Conservation (phyloP, 2,888 invertebrate species). For the Tachina fera region DNA sequence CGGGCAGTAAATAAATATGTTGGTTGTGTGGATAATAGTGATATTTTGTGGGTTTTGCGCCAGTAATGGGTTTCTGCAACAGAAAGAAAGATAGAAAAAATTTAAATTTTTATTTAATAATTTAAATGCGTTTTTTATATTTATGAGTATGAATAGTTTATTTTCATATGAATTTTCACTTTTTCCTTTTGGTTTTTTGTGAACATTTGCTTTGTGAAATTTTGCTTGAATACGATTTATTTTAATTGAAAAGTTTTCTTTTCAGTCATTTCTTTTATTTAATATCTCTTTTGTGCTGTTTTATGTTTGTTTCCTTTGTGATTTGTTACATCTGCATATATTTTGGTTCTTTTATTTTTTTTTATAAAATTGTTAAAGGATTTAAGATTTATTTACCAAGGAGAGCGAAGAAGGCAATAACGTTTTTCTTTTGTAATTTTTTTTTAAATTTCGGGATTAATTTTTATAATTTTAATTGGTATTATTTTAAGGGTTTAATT, state of each 20-base stretch:
- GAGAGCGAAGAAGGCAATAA: background rate
- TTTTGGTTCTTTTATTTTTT: background rate
- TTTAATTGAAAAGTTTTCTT: slow-evolving; percentile 26
- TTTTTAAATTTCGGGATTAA: slow-evolving; percentile 1
- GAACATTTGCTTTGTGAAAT: background rate
- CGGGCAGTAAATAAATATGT: slow-evolving; percentile 94
- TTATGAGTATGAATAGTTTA: slow-evolving; percentile 9
- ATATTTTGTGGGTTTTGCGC: slow-evolving; percentile 95
- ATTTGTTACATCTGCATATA: background rate
- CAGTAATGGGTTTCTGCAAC: slow-evolving; percentile 88
- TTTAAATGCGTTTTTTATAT: slow-evolving; percentile 17
- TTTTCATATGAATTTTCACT: slow-evolving; percentile 16
- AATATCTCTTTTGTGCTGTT: background rate
- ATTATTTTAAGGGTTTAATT: too few relatives aligned
- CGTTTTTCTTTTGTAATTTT: background rate
- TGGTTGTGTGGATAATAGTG: slow-evolving; percentile 97
- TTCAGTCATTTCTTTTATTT: slow-evolving; percentile 4
- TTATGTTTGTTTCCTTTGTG: background rate
- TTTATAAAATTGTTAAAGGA: background rate
- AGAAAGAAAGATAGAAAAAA: slow-evolving; percentile 73
- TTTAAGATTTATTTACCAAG: background rate
- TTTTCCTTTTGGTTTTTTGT: background rate
- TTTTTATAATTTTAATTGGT: slow-evolving; percentile 13
- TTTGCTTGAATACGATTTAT: slow-evolving; percentile 22
- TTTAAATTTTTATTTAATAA: slow-evolving; percentile 40